Percentiles rank a stretch among this genome's conserved stretches.
phyloP scores from a whole-genome alignment of 1,140 invertebrate species.

The Danaus melanippus region DNA sequence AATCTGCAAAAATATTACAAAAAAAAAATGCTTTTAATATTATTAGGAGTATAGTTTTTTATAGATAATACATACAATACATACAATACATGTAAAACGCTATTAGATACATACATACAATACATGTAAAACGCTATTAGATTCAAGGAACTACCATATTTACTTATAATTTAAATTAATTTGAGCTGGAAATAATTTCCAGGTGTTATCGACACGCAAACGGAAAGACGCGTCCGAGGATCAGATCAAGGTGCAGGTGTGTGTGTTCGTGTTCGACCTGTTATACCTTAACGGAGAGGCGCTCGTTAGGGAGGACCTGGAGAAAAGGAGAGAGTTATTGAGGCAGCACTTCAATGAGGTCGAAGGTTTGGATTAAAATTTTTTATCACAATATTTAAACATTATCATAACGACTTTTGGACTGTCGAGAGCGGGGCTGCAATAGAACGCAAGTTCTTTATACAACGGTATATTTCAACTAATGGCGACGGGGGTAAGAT shows the following conservation, averaged over 20 bases:
- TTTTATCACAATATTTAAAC: no score
- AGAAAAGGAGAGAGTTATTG: conserved; percentile 83
- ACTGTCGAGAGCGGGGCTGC: no score
- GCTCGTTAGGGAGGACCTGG: conserved; percentile 86
- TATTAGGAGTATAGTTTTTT: no score
- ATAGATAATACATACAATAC: no score
- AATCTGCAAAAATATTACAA: no score
- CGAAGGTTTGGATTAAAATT: conserved; percentile 70
- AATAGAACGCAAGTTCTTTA: no score
- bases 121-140: no score
- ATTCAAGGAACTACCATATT: background rate
- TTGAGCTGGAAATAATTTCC: conserved; percentile 1
- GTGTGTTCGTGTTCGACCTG: conserved; percentile 98
- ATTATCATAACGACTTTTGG: no score
- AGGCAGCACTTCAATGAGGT: conserved; percentile 82
- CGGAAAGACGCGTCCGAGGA: conserved; percentile 92
- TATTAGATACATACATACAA: no score
- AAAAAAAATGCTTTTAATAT: no score
- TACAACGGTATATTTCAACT: no score
- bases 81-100: background rate
- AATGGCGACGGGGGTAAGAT: no score
- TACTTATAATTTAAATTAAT: background rate
- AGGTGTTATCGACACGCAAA: conserved; percentile 93
- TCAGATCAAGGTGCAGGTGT: conserved; percentile 97
- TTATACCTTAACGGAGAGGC: conserved; percentile 94